These are phyloP conservation scores for Listrodromus nycthemerus DNA, from an alignment of 2,888 invertebrate species.

Conservation along the genomic window DNA sequence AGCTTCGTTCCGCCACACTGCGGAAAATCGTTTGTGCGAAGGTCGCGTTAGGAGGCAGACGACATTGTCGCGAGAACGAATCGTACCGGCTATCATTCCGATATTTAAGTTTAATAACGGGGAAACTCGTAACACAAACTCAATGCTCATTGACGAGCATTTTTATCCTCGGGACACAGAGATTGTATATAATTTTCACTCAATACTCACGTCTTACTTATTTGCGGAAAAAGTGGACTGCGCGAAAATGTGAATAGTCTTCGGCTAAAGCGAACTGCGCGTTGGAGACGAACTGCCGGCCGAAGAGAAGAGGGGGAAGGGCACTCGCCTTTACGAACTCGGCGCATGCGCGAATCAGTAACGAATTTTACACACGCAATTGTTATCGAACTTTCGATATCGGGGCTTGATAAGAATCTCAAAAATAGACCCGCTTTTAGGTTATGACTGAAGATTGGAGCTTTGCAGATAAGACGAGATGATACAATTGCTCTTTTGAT, in stretches of 20 bases:
- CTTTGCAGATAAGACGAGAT: not conserved
- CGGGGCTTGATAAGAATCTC: not conserved
- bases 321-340: not conserved
- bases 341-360: constrained; percentile 71
- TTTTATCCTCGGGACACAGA: not conserved
- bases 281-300: constrained; percentile 69
- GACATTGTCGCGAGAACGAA: constrained; percentile 72
- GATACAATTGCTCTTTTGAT: constrained; percentile 31
- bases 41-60: constrained; percentile 72
- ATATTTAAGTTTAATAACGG: constrained; percentile 2
- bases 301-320: constrained; percentile 54
- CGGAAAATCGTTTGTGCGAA: constrained; percentile 51
- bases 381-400: not conserved
- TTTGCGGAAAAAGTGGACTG: constrained; percentile 70
- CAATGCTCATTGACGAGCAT: not conserved
- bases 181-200: not conserved
- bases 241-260: constrained; percentile 72
- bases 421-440: not conserved
- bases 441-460: not conserved
- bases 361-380: constrained; percentile 24
- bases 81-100: constrained; percentile 73
- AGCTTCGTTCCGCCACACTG: constrained; percentile 17
- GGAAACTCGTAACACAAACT: not conserved
- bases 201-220: constrained; percentile 75
- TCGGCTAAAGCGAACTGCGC: constrained; percentile 71